Conservation (phyloP, 2,113 vertebrate species). For the Mormyrus lacerda region DNA sequence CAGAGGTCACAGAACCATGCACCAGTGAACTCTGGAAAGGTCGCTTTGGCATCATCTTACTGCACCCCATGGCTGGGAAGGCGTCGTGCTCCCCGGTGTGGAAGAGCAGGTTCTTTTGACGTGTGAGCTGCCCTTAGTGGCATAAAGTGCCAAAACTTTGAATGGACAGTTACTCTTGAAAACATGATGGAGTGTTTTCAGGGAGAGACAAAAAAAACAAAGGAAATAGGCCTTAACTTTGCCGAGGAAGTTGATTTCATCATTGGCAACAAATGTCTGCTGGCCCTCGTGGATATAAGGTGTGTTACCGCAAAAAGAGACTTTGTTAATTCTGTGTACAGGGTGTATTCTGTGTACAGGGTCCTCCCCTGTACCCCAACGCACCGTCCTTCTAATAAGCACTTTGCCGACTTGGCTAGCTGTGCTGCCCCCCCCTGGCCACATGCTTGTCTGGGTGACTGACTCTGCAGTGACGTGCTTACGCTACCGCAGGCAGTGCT, state of each 20-base stretch:
- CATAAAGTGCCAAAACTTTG: background rate
- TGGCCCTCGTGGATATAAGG: background rate
- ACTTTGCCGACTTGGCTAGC: background rate
- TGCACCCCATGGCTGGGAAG: background rate
- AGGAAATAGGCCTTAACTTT: no score
- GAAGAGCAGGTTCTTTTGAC: background rate
- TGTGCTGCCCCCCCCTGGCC: background rate
- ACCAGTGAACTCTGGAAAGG: background rate
- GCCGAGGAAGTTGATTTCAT: background rate
- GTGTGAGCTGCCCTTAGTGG: background rate
- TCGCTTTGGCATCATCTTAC: background rate
- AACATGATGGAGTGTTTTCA: background rate
- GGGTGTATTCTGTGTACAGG: no score
- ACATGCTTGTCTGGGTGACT: background rate
- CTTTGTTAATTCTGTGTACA: background rate
- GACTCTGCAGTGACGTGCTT: background rate
- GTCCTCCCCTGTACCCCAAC: no score
- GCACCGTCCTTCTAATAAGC: background rate
- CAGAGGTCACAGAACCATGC: background rate
- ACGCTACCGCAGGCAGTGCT: background rate
- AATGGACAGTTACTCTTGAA: background rate
- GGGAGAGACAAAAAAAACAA: background rate
- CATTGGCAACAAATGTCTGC: background rate
- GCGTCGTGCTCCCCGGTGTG: background rate
- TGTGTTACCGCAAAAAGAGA: background rate